These are phyloP conservation scores for Sminthurides bifidus DNA, from an alignment of 1,140 invertebrate genomes.

Conservation along the genomic window DNA sequence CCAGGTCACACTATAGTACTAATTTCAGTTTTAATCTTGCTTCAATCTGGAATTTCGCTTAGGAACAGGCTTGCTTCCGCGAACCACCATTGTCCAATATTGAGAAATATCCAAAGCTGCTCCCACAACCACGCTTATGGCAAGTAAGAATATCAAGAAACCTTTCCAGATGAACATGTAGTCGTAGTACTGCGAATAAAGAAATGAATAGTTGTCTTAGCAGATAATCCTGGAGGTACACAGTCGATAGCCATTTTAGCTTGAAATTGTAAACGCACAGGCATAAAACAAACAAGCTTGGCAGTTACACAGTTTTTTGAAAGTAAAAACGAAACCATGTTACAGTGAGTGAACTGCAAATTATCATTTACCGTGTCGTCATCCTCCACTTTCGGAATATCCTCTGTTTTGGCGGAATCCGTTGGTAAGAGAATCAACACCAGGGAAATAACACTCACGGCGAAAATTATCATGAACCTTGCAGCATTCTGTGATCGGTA, in stretches of 20 bases:
- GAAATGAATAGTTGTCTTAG: background rate
- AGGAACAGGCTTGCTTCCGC: slow-evolving; percentile 7
- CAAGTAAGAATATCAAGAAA: slow-evolving; percentile 5
- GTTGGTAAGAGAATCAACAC: slow-evolving; percentile 9
- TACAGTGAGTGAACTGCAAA: background rate
- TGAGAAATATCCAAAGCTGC: background rate
- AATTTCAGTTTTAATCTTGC: too few species aligned
- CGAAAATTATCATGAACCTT: background rate
- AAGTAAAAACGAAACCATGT: background rate
- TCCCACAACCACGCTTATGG: slow-evolving; percentile 2
- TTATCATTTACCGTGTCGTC: background rate
- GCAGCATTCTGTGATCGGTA: background rate
- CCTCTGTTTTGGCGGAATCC: background rate
- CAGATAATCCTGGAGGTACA: background rate
- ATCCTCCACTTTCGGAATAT: background rate
- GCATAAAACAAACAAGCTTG: background rate
- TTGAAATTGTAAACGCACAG: background rate
- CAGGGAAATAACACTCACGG: background rate
- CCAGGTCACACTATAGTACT: too few species aligned
- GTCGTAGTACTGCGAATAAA: slow-evolving; percentile 13
- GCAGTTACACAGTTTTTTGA: background rate
- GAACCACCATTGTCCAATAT: slow-evolving; percentile 16
- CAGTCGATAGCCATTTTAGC: background rate
- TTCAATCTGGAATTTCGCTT: background rate
- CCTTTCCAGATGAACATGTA: slow-evolving; percentile 19